Evolutionary conservation across 1,140 invertebrate species (phyloP), one percentile per base, ranked within the genome.

Genomic region (Diorhabda carinulata): DNA sequence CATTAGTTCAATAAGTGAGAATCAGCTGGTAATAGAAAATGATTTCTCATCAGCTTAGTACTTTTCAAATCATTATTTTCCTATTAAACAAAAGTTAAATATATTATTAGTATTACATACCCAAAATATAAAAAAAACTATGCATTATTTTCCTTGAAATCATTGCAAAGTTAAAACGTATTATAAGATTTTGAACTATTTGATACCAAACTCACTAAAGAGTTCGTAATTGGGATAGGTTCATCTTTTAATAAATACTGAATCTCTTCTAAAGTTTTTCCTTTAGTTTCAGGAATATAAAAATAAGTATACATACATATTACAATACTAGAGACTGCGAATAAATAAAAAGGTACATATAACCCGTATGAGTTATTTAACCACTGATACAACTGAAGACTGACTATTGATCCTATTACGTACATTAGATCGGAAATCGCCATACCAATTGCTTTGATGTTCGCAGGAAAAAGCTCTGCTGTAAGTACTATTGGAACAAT

Each of bases 271-370:
- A 93, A 79, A 5, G 84, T 86, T 74, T 89, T 90, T 0, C 90
- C 91, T 81, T 92, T 92, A 0, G 91, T 94, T 81, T 94, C 92
- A 0, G 90, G 89, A 4, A 93, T 84, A 43, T 89, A 76, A 56
- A 87, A 79, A 9, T 83, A 82, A 25, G 89, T 84, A 70, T 92
- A 88, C 2, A 87, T 63, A 6, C 84, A 79, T 2, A 88, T 87
- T 43, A 88, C 25, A 7, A 82, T 79, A 64, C 88, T 87, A 64
- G 89, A 81, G 4, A 77, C 81, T 3, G 87, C 83, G 76, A 91
- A 93, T 41, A 91, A 78, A 83, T 86, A 91, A 78, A 92, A 93
- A 3, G 86, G 84, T 0, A 81, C 83, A 61, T 84, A 80, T 3
- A 82, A 75, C 0, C 86, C 83, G 43, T 89, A 78, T 1, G 74